Evolutionary conservation across 23 tunicate genomes (phyloP), one percentile per base, ranked within the genome.

Genomic region (Trididemnum clinides): DNA sequence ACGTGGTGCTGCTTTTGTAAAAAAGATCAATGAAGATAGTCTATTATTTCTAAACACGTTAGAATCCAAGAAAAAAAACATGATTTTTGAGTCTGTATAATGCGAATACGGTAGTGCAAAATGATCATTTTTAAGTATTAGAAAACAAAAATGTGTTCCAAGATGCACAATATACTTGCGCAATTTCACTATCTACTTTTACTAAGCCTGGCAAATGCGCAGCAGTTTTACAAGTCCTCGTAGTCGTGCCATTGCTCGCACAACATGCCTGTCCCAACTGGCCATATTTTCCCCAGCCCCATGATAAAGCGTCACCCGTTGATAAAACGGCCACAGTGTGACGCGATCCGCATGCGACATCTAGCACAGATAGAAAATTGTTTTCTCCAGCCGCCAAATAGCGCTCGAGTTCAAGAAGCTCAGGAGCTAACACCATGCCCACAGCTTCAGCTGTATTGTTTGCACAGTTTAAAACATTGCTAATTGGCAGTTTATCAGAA

Each of bases 201-300:
- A 66, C 37, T n/a, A 66, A 4, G 12, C 75, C 75, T 6, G 75
- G 75, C 37, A 32, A 66, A 32, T 66, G 75, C 19, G 75, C 7
- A 32, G 37, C 12, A 32, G 30, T 37, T 66, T 20, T 6, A n/a
- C 75, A 66, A 4, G 25, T n/a, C 22, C 5, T 12, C 66, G 20
- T 59, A 5, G 27, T 19, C 26, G 21, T 26, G 27, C 69, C 27
- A 59, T 15, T 21, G 6, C 18, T 23, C 4, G 7, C 10, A 33
- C 93, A 88, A 39, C 90, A 88, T 28, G 25, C 28, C 0, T 88
- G 93, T 1, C 93, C 90, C 1, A 93, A 80, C 66, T 93, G 98
- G 29, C 98, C 98, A 38, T 93, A 93, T 72, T 84, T 84, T 5
- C 51, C 89, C 92, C 97, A 88, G 29, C 97, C 97, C 97, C 97